Evolutionary conservation across 2,797 vertebrate species (phyloP).

Genomic region (Thalassophryne amazonica): DNA sequence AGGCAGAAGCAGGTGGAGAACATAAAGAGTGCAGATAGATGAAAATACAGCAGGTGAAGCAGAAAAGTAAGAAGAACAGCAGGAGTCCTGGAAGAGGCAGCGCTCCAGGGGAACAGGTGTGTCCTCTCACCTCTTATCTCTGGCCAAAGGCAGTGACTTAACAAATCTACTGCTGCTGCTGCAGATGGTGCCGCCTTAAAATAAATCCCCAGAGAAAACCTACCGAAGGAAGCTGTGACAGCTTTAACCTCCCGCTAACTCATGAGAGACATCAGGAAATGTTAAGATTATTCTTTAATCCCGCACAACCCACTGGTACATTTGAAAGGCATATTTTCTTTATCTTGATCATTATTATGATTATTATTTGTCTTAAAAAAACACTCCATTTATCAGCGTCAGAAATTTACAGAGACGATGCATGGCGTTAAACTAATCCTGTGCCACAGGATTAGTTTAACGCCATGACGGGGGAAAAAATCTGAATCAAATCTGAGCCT

Average conservation of each 20-base stretch:
- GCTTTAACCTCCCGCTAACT: not conserved
- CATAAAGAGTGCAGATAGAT: not conserved
- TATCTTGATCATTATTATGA: no score
- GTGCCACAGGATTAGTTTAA: no score
- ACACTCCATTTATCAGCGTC: no score
- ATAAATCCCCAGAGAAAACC: conserved; percentile 4
- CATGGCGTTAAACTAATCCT: no score
- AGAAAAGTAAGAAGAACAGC: not conserved
- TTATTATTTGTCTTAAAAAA: no score
- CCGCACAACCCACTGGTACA: no score
- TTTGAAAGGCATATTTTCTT: no score
- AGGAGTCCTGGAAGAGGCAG: not conserved
- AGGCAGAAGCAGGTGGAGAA: no score
- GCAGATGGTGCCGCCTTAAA: conserved; percentile 34
- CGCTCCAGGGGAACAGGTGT: conserved; percentile 29
- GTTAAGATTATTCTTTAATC: no score
- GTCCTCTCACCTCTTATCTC: conserved; percentile 29
- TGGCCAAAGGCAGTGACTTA: conserved; percentile 21
- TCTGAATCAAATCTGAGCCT: no score
- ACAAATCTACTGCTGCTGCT: conserved; percentile 8
- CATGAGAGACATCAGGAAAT: not conserved
- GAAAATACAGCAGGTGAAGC: not conserved
- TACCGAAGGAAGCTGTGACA: not conserved
- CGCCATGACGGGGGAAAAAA: no score
- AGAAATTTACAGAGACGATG: no score